Conservation (phyloP, 2,888 invertebrate species). For the Andrena minutula region DNA sequence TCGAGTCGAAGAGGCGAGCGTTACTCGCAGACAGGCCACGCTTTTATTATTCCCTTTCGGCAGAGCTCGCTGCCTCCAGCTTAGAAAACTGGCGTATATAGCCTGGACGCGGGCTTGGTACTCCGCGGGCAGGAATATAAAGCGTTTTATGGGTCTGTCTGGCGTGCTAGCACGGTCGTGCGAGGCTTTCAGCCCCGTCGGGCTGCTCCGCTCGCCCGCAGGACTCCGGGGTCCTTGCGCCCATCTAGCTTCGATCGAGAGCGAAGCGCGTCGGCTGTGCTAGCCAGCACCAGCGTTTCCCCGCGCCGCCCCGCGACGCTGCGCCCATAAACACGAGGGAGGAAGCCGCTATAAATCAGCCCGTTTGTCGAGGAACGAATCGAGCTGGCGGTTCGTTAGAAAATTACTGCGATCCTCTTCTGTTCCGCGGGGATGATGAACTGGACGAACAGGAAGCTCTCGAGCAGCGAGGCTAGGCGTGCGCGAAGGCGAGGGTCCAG, state of each 20-base stretch:
- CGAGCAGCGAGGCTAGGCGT: neutral
- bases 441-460: conserved; percentile 14
- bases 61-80: conserved; percentile 2
- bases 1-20: conserved; percentile 9
- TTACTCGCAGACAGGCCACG: conserved; percentile 34
- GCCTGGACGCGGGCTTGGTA: conserved; percentile 36
- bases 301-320: neutral
- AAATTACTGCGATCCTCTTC: conserved; percentile 41
- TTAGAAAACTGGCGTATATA: conserved; percentile 63
- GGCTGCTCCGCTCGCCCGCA: conserved; percentile 17
- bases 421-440: conserved; percentile 3
- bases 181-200: conserved; percentile 66
- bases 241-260: conserved; percentile 64
- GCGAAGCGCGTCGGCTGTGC: conserved; percentile 36
- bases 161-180: conserved; percentile 47
- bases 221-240: conserved; percentile 66
- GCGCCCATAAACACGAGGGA: conserved; percentile 62
- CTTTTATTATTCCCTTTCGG: conserved; percentile 62
- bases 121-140: conserved; percentile 66
- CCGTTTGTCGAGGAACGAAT: conserved; percentile 47
- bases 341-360: conserved; percentile 61
- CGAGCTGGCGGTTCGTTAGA: conserved; percentile 60
- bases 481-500: neutral
- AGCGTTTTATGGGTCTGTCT: conserved; percentile 73
- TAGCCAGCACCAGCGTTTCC: conserved; percentile 9